Evolutionary conservation across 2,797 vertebrate species (phyloP), one percentile per base, ranked within the genome.

Genomic region (Coreius guichenoti): DNA sequence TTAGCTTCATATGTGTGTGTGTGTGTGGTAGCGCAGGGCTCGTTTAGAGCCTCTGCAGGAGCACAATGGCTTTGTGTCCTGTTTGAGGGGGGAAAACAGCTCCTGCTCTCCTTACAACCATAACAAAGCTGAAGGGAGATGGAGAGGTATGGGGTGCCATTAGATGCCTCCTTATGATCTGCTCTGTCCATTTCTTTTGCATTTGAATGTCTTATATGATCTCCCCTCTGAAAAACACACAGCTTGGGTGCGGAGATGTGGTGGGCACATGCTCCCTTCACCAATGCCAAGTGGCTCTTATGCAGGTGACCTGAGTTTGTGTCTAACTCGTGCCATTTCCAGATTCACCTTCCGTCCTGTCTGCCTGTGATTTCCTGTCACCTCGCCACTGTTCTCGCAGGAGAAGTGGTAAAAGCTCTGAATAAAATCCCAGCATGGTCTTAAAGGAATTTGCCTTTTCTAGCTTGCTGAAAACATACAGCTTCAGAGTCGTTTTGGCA

Each of bases 1-100:
- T 93, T 91, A 92, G 91, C 91, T 94, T 94, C 94, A 92, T 70
- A 0, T 94, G 86, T 90, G 77, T 61, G 47, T 80, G 29, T 23
- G 83, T 29, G 36, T 4, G 13, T 0, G 65, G 61, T 77, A 84
- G 51, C 43, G 3, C 67, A 72, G 77, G 69, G 78, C 79, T 76
- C 43, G 39, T 91, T 84, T 85, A 88, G 47, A 84, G 92, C 86
- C 4, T 54, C 47, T 84, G 77, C 88, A 92, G 89, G 87, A 87
- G 90, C 89, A 91, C 85, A 91, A 93, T 80, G 90, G 87, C 85
- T 92, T 92, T 90, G 82, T 92, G 89, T 89, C 87, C 51, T 77
- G 82, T 88, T 90, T 89, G 92, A 86, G 86, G 87, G 87, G 90
- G 84, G 87, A 82, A 93, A 87, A 91, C 82, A 45, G 86, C 36